phyloP scores from a whole-genome alignment of 2,797 vertebrate species.

The Cichlasoma orientale region DNA sequence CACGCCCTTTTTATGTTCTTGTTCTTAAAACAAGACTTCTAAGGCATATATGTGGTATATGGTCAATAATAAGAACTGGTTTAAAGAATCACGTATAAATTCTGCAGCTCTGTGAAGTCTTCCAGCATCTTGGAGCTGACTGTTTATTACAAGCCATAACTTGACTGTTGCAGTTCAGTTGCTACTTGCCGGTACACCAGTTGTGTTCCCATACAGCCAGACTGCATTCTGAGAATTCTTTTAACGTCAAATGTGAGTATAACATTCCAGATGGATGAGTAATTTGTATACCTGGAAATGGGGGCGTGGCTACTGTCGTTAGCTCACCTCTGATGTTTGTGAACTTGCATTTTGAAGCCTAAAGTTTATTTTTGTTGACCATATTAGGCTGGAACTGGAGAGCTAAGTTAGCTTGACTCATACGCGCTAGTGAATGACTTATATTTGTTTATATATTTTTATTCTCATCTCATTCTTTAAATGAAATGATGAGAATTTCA shows the following conservation, averaged over 20 bases:
- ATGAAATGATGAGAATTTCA: background rate
- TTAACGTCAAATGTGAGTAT: background rate
- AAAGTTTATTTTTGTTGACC: too few species aligned
- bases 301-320: background rate
- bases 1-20: background rate
- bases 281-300: too few species aligned
- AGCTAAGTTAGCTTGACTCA: too few species aligned
- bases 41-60: background rate
- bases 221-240: background rate
- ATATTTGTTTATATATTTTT: too few species aligned
- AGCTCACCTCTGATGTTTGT: too few species aligned
- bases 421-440: too few species aligned
- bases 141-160: background rate
- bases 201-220: background rate
- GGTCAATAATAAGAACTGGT: background rate
- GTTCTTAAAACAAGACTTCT: background rate
- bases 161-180: background rate
- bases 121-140: background rate
- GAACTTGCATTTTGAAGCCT: too few species aligned
- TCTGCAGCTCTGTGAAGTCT: background rate
- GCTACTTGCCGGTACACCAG: background rate
- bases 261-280: background rate
- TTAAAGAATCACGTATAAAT: too few species aligned
- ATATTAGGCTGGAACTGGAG: too few species aligned
- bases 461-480: background rate